These are phyloP conservation scores for Henricia sp. DNA, from an alignment of 53 echinoderm and acorn worm genomes.

Conservation along the genomic window DNA sequence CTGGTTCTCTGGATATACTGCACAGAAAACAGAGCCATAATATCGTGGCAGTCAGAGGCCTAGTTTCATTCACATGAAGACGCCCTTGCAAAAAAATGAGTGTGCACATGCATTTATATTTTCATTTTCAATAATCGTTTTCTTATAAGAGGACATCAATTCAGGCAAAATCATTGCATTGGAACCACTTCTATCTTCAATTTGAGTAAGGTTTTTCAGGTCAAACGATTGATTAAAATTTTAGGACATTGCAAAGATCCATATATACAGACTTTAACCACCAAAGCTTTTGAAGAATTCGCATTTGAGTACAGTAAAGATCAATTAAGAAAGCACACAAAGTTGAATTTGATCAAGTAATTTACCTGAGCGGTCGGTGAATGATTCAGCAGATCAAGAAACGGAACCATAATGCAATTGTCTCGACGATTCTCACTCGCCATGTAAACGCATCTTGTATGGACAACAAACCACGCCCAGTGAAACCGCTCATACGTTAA, in stretches of 20 bases:
- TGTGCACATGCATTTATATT: too few relatives aligned
- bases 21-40: too few relatives aligned
- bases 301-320: background rate
- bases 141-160: too few relatives aligned
- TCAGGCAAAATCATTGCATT: too few relatives aligned
- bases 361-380: conserved; percentile 80
- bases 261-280: background rate
- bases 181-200: too few relatives aligned
- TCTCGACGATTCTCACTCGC: conserved; percentile 34
- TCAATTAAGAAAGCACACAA: background rate
- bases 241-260: background rate
- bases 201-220: too few relatives aligned
- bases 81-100: too few relatives aligned
- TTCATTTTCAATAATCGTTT: too few relatives aligned
- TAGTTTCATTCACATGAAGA: too few relatives aligned
- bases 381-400: conserved; percentile 91
- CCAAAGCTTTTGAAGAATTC: background rate
- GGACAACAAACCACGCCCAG: conserved; percentile 95
- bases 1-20: too few relatives aligned
- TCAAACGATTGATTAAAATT: too few relatives aligned
- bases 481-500: conserved; percentile 65
- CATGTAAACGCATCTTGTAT: conserved; percentile 87
- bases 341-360: background rate
- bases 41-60: too few relatives aligned
- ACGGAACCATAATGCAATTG: conserved; percentile 81